Evolutionary conservation across 2,888 invertebrate genomes (phyloP).

Genomic region (Agonum fuliginosum): DNA sequence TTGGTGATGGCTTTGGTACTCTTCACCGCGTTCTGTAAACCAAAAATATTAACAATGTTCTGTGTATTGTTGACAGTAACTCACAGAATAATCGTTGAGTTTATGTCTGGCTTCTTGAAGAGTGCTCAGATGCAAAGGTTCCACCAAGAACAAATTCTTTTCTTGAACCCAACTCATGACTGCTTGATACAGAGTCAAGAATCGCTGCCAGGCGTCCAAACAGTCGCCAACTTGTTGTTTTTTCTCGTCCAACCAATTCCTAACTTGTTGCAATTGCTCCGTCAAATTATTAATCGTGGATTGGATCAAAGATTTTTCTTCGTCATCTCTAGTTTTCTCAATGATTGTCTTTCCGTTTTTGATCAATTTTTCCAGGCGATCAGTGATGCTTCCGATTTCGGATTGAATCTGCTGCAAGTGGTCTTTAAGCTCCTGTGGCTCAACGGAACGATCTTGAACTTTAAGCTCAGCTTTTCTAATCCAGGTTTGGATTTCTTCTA

Average conservation of each 20-base stretch:
- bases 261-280: constrained; percentile 86
- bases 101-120: constrained; percentile 89
- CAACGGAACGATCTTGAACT: constrained; percentile 86
- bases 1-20: constrained; percentile 91
- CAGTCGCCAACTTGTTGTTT: constrained; percentile 90
- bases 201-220: constrained; percentile 91
- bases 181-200: constrained; percentile 87
- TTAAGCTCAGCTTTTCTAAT: constrained; percentile 88
- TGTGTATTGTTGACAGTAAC: constrained; percentile 64
- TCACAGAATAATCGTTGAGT: constrained; percentile 90
- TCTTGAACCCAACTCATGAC: constrained; percentile 90
- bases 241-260: constrained; percentile 87
- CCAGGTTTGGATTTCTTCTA: constrained; percentile 89
- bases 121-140: constrained; percentile 85
- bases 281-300: constrained; percentile 84
- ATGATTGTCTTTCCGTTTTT: constrained; percentile 86
- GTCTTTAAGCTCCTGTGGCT: constrained; percentile 86
- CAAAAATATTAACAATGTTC: constrained; percentile 52
- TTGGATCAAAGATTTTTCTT: constrained; percentile 84
- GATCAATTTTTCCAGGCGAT: constrained; percentile 85
- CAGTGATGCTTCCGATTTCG: constrained; percentile 82
- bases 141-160: constrained; percentile 85
- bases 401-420: constrained; percentile 84
- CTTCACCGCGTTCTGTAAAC: constrained; percentile 86
- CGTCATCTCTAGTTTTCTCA: constrained; percentile 86